These are phyloP conservation scores for Phycodurus eques DNA, from an alignment of 2,113 vertebrate species.

Conservation along the genomic window DNA sequence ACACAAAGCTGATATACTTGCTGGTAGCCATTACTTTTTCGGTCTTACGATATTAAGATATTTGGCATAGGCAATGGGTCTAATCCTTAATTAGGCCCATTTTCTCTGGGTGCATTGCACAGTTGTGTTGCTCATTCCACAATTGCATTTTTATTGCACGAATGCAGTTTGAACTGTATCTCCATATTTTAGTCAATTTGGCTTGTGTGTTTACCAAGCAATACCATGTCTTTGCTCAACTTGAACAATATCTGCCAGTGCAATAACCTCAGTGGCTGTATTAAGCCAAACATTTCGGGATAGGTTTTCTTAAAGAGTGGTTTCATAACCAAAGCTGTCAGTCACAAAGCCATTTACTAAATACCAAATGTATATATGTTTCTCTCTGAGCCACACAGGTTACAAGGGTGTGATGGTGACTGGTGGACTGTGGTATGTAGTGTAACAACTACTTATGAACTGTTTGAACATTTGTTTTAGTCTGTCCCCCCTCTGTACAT, in stretches of 20 bases:
- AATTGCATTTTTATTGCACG: no score
- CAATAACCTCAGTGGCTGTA: not conserved
- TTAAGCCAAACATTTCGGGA: conserved; percentile 21
- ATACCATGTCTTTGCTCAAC: not conserved
- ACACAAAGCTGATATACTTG: no score
- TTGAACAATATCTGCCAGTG: conserved; percentile 9
- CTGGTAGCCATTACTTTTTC: no score
- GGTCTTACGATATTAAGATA: no score
- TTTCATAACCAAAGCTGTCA: conserved; percentile 39
- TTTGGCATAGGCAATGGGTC: no score
- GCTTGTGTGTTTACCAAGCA: not conserved
- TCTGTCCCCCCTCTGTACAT: conserved; percentile 11
- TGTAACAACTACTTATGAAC: conserved; percentile 35
- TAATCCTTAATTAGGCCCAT: no score
- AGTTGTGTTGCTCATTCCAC: no score
- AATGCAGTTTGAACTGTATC: conserved; percentile 2
- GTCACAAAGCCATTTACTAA: conserved; percentile 18
- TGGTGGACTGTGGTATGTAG: conserved; percentile 29
- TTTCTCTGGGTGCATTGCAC: no score
- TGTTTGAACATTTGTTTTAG: conserved; percentile 13
- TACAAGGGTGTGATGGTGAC: conserved; percentile 4
- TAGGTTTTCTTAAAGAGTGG: conserved; percentile 7
- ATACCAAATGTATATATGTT: not conserved
- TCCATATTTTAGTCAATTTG: conserved; percentile 3
- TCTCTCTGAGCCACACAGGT: not conserved